Evolutionary conservation across 2,888 invertebrate genomes (phyloP).

Genomic region (Nephrotoma flavescens): DNA sequence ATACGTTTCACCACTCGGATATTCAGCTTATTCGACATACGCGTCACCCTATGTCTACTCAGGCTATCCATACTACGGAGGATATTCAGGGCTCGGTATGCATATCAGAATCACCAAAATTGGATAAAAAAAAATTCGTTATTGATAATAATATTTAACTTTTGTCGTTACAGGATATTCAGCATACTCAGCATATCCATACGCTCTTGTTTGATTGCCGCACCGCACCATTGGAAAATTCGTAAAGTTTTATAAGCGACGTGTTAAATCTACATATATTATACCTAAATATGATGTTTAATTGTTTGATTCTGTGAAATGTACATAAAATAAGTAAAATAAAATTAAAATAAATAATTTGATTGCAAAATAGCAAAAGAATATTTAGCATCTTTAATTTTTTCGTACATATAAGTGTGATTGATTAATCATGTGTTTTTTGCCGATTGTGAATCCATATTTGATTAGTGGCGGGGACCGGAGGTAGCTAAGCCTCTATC

Average conservation of each 20-base stretch:
- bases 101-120: neutral
- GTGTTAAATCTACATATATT: neutral
- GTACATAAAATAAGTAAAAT: neutral
- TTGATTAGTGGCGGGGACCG: neutral
- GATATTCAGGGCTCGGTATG: slow-evolving; percentile 9
- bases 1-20: slow-evolving; percentile 4
- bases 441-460: neutral
- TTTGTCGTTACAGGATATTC: neutral
- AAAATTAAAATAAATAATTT: neutral
- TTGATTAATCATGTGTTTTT: neutral
- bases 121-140: neutral
- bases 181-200: neutral
- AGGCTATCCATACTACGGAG: slow-evolving; percentile 6
- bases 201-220: neutral
- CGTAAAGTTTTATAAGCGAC: neutral
- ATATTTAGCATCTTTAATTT: neutral
- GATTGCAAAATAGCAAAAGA: neutral
- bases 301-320: neutral
- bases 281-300: neutral
- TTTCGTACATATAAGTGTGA: neutral
- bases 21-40: slow-evolving; percentile 9
- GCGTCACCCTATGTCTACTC: slow-evolving; percentile 10
- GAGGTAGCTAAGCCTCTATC: no score
- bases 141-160: neutral
- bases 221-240: neutral